Evolutionary conservation across 2,113 vertebrate genomes (phyloP).

Genomic region (Petaurus breviceps): DNA sequence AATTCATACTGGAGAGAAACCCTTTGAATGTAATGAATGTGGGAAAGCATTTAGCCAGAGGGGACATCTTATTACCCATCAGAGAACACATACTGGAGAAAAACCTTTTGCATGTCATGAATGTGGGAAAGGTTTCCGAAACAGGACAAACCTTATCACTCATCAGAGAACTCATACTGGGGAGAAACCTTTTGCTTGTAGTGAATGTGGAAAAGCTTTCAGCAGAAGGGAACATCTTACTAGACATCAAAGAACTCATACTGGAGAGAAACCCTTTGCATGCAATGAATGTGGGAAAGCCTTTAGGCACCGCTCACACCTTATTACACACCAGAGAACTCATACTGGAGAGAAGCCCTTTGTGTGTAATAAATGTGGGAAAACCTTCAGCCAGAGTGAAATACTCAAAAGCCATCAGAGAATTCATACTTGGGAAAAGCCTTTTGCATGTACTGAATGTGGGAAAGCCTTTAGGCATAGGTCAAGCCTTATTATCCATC

Average conservation of each 20-base stretch:
- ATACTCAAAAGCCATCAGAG: constrained; percentile 40
- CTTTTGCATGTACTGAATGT: background rate
- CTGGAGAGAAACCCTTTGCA: constrained; percentile 51
- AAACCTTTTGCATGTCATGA: constrained; percentile 66
- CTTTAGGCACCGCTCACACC: constrained; percentile 49
- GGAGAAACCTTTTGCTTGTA: constrained; percentile 46
- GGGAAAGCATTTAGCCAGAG: constrained; percentile 71
- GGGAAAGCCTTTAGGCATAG: constrained; percentile 7
- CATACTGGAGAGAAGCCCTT: constrained; percentile 44
- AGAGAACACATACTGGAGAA: constrained; percentile 71
- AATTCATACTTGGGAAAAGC: constrained; percentile 44
- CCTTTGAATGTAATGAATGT: constrained; percentile 71
- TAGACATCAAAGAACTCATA: constrained; percentile 55
- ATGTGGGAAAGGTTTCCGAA: constrained; percentile 68
- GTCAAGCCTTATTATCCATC: background rate
- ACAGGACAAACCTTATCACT: constrained; percentile 15
- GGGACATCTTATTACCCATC: constrained; percentile 65
- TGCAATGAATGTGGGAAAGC: constrained; percentile 33
- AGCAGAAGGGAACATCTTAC: constrained; percentile 35
- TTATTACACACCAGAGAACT: constrained; percentile 54
- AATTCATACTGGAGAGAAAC: constrained; percentile 74
- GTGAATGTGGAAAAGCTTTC: constrained; percentile 48
- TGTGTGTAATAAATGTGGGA: constrained; percentile 25
- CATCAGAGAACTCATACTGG: constrained; percentile 53
- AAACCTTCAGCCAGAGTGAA: constrained; percentile 54